Percentiles rank a stretch among this genome's conserved stretches.
Conservation (phyloP, 2,888 invertebrate species). For the Lithophane semibrunnea region DNA sequence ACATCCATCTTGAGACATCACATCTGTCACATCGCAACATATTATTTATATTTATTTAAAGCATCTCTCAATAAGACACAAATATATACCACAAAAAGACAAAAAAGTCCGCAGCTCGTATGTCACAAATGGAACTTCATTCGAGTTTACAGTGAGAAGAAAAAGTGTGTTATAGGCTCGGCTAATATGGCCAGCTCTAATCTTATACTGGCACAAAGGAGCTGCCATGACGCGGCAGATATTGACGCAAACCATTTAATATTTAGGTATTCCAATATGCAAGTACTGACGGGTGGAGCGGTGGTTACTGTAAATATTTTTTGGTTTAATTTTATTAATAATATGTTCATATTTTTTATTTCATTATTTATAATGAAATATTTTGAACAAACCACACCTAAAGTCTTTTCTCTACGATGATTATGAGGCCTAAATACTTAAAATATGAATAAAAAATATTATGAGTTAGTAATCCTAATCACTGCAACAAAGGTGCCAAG, state of each 20-base stretch:
- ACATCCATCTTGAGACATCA: constrained; percentile 32
- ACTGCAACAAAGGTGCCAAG: constrained; percentile 20
- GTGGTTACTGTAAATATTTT: constrained; percentile 30
- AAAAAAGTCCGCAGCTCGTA: constrained; percentile 51
- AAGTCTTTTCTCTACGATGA: not conserved
- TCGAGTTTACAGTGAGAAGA: constrained; percentile 76
- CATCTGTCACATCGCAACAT: constrained; percentile 47
- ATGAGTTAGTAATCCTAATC: not conserved
- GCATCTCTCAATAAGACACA: constrained; percentile 35
- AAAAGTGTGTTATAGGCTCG: constrained; percentile 78
- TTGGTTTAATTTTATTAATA: not conserved
- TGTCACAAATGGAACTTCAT: constrained; percentile 73
- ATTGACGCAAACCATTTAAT: constrained; percentile 88
- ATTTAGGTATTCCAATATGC: constrained; percentile 87
- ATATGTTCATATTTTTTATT: not conserved
- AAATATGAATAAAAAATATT: no score
- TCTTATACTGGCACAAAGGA: constrained; percentile 86
- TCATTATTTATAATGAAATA: not conserved
- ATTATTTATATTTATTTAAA: constrained; percentile 58
- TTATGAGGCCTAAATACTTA: not conserved
- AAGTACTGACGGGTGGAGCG: constrained; percentile 76
- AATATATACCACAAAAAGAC: constrained; percentile 31
- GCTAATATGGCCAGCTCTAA: constrained; percentile 88
- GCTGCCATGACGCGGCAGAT: constrained; percentile 88
- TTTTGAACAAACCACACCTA: no score